Conservation (phyloP, 2,113 vertebrate species). For the Malurus elegans region DNA sequence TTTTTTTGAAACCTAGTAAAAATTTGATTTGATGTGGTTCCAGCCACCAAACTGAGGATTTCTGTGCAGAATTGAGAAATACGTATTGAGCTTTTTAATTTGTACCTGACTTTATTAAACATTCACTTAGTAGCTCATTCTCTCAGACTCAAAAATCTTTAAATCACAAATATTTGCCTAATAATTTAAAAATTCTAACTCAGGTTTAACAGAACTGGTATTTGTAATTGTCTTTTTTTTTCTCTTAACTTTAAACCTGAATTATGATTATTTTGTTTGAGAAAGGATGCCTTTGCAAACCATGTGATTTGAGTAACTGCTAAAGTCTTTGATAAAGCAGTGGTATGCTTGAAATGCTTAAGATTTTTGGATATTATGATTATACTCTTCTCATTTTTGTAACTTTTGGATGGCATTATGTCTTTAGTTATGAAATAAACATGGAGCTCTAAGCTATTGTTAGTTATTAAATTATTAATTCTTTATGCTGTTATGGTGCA, state of each 20-base stretch:
- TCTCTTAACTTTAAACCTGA: not conserved
- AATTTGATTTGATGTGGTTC: slow-evolving; percentile 46
- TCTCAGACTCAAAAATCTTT: not conserved
- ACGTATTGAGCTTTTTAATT: not conserved
- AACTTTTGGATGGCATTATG: not conserved
- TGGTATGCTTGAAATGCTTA: not conserved
- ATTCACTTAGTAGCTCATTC: not conserved
- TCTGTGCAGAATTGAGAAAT: not conserved
- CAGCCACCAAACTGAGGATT: not conserved
- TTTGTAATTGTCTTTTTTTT: not conserved
- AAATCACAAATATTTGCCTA: not conserved
- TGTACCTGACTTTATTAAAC: not conserved
- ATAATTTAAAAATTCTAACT: not conserved
- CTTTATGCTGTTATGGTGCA: not conserved
- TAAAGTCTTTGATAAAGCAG: not conserved
- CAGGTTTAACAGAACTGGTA: not conserved
- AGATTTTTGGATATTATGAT: not conserved
- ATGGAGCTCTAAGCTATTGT: not conserved
- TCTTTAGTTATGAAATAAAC: not conserved
- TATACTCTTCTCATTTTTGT: not conserved
- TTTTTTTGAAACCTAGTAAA: slow-evolving; percentile 37
- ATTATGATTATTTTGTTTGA: not conserved
- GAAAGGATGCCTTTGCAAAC: not conserved
- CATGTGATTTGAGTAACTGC: not conserved
- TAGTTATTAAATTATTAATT: not conserved